These are phyloP conservation scores for Eretmocerus hayati DNA, from an alignment of 2,888 invertebrate genomes.

Conservation along the genomic window DNA sequence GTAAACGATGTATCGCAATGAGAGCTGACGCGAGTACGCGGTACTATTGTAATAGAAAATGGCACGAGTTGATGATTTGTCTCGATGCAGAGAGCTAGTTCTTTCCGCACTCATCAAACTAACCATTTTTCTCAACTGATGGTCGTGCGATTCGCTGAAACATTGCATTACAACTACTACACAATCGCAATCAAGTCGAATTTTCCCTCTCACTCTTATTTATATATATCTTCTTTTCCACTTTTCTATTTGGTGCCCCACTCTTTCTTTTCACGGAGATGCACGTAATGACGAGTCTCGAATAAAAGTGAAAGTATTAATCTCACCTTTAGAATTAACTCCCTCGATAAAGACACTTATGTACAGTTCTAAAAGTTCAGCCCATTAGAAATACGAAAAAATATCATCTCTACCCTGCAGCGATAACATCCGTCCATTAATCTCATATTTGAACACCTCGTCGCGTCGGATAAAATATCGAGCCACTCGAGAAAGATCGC, in stretches of 20 bases:
- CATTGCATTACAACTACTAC: conserved; percentile 3
- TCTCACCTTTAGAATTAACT: neutral
- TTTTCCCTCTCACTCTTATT: neutral
- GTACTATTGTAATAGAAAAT: conserved; percentile 1
- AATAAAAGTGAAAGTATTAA: conserved; percentile 3
- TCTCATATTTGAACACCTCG: neutral
- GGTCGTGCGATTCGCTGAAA: conserved; percentile 7
- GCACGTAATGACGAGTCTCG: neutral
- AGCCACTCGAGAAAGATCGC: neutral
- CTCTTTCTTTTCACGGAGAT: neutral
- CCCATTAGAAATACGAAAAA: no score
- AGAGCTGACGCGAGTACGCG: neutral
- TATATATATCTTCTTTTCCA: neutral
- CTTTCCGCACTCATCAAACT: conserved; percentile 8
- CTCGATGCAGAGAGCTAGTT: conserved; percentile 3
- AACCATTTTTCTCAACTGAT: conserved; percentile 7
- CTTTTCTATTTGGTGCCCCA: neutral
- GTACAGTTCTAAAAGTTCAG: no score
- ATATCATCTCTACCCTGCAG: no score
- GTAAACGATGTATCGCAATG: conserved; percentile 10
- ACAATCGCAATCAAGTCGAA: neutral
- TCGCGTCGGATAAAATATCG: neutral
- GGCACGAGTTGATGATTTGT: conserved; percentile 12
- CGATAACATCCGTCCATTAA: no score
- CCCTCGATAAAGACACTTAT: no score